Conservation (phyloP, 2,113 vertebrate species). For the Pan troglodytes region NHGRI_mPanTro3-v2.1_pri NC_072413.2:103598501-103599000, state of each 20-base stretch:
- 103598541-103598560: not conserved
- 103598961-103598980: not conserved
- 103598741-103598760: not conserved
- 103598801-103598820: too few species aligned
- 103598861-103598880: not conserved
- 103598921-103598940: not conserved
- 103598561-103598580: not conserved
- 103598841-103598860: rapidly evolving
- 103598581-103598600: too few species aligned
- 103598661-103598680: not conserved
- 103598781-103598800: not conserved
- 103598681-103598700: not conserved
- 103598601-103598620: not conserved
- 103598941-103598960: not conserved
- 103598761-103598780: not conserved
- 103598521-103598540: not conserved
- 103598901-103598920: not conserved
- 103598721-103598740: too few species aligned
- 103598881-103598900: not conserved
- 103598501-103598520: not conserved
- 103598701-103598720: not conserved
- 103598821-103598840: not conserved
- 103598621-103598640: not conserved
- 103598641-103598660: not conserved
- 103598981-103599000: not conserved